Conservation (phyloP, 1,140 invertebrate genomes). For the Drosophila ficusphila region DNA sequence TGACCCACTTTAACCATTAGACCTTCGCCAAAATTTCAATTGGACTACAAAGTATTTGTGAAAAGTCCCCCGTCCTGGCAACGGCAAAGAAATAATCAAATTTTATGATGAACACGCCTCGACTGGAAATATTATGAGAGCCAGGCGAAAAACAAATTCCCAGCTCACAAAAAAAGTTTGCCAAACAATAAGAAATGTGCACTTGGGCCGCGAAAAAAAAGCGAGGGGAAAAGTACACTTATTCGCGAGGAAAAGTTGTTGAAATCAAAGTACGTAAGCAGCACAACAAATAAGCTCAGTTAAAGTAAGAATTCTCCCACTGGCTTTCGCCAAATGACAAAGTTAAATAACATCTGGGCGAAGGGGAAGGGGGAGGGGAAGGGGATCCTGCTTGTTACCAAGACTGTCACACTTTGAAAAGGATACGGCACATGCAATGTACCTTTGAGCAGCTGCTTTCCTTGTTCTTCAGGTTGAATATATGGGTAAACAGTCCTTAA, state of each 20-base stretch:
- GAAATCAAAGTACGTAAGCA: conserved; percentile 60
- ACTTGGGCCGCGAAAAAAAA: conserved; percentile 31
- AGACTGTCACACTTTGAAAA: conserved; percentile 55
- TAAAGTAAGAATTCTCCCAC: conserved; percentile 44
- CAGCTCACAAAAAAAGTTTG: conserved; percentile 41
- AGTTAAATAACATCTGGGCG: conserved; percentile 41
- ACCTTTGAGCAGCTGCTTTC: conserved; percentile 32
- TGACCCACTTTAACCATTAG: neutral
- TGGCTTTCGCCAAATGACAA: conserved; percentile 48
- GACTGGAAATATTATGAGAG: conserved; percentile 40
- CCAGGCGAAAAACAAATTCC: conserved; percentile 29
- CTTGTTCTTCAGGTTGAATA: conserved; percentile 4
- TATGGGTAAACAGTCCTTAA: conserved; percentile 5
- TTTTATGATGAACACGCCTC: conserved; percentile 31
- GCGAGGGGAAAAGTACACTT: conserved; percentile 11
- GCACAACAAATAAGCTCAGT: conserved; percentile 49
- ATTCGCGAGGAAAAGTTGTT: conserved; percentile 37
- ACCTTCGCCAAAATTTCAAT: neutral
- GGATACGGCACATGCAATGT: conserved; percentile 44
- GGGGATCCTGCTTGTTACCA: conserved; percentile 30
- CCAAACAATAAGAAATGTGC: conserved; percentile 46
- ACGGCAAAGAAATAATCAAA: conserved; percentile 42
- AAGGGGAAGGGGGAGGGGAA: too few species aligned
- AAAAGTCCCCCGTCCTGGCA: conserved; percentile 13
- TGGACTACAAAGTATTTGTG: conserved; percentile 13